Conservation (phyloP, 2,797 vertebrate species). For the Taeniopygia guttata region DNA sequence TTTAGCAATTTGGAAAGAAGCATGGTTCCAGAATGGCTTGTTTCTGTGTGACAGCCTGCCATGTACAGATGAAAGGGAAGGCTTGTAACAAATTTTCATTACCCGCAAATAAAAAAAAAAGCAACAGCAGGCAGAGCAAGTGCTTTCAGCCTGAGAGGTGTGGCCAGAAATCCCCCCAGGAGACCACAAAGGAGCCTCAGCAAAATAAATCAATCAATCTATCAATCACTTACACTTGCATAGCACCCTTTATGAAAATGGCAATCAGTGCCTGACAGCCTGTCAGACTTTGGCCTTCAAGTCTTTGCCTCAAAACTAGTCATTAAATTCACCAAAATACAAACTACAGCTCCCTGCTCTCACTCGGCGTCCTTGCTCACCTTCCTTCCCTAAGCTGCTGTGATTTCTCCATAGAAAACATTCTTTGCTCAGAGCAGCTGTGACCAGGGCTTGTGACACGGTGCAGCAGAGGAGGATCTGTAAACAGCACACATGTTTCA, state of each 20-base stretch:
- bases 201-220: constrained; percentile 83
- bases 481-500: not conserved
- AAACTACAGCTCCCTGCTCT: constrained; percentile 37
- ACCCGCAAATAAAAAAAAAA: constrained; percentile 73
- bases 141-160: constrained; percentile 78
- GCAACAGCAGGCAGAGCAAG: constrained; percentile 80
- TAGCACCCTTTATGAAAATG: constrained; percentile 71
- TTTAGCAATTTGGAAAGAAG: constrained; percentile 81
- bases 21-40: constrained; percentile 74
- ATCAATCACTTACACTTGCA: constrained; percentile 75
- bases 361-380: not conserved
- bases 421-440: not conserved
- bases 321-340: constrained; percentile 69
- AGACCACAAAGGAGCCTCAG: constrained; percentile 77
- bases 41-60: constrained; percentile 80
- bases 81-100: constrained; percentile 81
- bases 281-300: constrained; percentile 76
- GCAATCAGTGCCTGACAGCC: constrained; percentile 77
- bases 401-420: not conserved
- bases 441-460: not conserved
- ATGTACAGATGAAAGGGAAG: constrained; percentile 79
- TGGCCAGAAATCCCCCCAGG: constrained; percentile 76
- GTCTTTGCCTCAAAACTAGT: constrained; percentile 65
- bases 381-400: constrained; percentile 7
- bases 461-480: not conserved